Conservation (phyloP, 64 coral and sea anemone genomes). For the Exaiptasia diaphana region DNA sequence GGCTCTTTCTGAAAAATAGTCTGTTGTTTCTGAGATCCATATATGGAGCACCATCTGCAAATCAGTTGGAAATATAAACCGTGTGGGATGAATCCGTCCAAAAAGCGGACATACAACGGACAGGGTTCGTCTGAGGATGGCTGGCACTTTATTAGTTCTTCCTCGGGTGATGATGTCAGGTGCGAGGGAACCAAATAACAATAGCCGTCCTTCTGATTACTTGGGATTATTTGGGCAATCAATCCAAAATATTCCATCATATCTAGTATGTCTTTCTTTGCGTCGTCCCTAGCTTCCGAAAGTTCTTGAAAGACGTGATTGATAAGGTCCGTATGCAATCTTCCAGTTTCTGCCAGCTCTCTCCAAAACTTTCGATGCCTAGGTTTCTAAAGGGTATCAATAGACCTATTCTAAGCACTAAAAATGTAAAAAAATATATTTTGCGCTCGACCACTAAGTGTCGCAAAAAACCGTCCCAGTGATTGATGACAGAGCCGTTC, state of each 20-base stretch:
- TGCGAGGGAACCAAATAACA: constrained; percentile 45
- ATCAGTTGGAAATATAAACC: constrained; percentile 17
- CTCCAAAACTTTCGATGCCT: not conserved
- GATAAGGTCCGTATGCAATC: constrained; percentile 3
- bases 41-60: constrained; percentile 36
- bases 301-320: constrained; percentile 28
- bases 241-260: constrained; percentile 57
- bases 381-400: constrained; percentile 18
- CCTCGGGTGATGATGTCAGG: constrained; percentile 18
- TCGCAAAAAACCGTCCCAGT: no score
- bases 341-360: constrained; percentile 27
- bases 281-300: not conserved
- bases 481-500: no score
- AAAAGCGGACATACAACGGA: constrained; percentile 22
- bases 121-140: constrained; percentile 13
- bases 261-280: constrained; percentile 22
- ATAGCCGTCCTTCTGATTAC: not conserved
- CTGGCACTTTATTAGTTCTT: not conserved
- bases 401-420: no score
- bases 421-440: no score
- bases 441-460: no score
- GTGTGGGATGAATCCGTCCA: constrained; percentile 40
- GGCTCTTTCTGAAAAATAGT: constrained; percentile 4
- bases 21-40: no score
- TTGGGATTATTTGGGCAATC: constrained; percentile 12